A percentile compares a stretch with the other conserved stretches of the same genome.
Evolutionary conservation across 2,888 invertebrate genomes (phyloP).

Genomic region (Zootermopsis nevadensis): DNA sequence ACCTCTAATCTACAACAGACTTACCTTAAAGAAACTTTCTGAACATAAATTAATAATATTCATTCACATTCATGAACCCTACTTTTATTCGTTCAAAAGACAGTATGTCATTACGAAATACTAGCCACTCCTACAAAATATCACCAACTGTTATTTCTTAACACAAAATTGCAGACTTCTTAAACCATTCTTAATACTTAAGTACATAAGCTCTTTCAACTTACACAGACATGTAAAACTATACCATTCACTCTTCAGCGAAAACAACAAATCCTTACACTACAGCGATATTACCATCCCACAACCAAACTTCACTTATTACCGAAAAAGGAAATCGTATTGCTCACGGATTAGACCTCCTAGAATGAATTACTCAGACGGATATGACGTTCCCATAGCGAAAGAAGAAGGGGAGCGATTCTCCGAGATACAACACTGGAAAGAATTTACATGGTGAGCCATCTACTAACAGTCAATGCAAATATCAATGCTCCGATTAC

Average conservation of each 20-base stretch:
- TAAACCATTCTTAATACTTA: not conserved
- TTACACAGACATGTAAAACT: not conserved
- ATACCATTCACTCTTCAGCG: not conserved
- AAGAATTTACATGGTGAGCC: no score
- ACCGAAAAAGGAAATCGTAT: not conserved
- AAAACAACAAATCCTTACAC: not conserved
- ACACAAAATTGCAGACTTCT: not conserved
- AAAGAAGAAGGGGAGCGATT: no score
- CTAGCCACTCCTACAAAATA: not conserved
- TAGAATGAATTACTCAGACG: not conserved
- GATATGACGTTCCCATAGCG: not conserved
- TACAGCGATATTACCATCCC: not conserved
- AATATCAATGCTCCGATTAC: no score
- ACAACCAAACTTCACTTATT: not conserved
- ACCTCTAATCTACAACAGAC: no score
- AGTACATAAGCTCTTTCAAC: not conserved
- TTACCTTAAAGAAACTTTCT: no score
- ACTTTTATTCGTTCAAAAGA: no score
- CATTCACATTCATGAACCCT: no score
- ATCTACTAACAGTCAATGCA: no score
- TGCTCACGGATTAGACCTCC: not conserved
- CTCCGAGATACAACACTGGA: no score
- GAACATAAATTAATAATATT: no score
- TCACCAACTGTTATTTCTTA: not conserved
- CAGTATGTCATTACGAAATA: not conserved